These are phyloP conservation scores for Yponomeuta malinellus DNA, from an alignment of 2,888 invertebrate genomes.

Conservation along the genomic window DNA sequence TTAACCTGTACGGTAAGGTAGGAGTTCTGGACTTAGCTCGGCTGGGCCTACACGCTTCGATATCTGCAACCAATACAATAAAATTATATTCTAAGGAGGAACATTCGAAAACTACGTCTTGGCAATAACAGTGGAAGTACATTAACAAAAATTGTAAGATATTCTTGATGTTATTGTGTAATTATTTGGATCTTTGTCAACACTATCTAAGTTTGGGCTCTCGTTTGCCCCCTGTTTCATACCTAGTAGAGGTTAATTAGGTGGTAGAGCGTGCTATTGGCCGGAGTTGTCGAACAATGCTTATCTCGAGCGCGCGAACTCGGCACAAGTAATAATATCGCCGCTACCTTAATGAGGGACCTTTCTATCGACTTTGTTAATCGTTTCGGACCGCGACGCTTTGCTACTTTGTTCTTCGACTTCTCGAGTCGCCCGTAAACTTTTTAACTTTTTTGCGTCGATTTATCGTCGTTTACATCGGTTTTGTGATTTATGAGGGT, in stretches of 20 bases:
- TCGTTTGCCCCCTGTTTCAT: slow-evolving; percentile 18
- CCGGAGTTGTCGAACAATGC: slow-evolving; percentile 68
- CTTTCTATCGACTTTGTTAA: slow-evolving; percentile 71
- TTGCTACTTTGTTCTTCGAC: slow-evolving; percentile 21
- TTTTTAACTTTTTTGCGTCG: slow-evolving; percentile 6
- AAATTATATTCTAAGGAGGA: slow-evolving; percentile 15
- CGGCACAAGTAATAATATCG: slow-evolving; percentile 71
- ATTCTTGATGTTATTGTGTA: slow-evolving; percentile 24
- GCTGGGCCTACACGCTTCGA: slow-evolving; percentile 71
- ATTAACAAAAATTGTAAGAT: slow-evolving; percentile 46
- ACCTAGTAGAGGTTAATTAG: slow-evolving; percentile 48
- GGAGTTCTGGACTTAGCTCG: slow-evolving; percentile 74
- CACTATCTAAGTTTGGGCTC: no score
- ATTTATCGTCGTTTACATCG: slow-evolving; percentile 11
- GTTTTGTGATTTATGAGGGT: background rate
- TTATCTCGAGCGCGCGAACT: slow-evolving; percentile 61
- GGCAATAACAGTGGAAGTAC: slow-evolving; percentile 23
- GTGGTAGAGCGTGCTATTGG: slow-evolving; percentile 68
- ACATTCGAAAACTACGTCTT: slow-evolving; percentile 38
- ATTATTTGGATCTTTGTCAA: no score
- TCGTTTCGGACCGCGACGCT: slow-evolving; percentile 56
- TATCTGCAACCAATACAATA: slow-evolving; percentile 65
- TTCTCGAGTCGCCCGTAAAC: slow-evolving; percentile 6
- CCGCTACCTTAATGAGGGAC: slow-evolving; percentile 73
- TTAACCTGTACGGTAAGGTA: slow-evolving; percentile 73